Conservation (phyloP, 2,113 vertebrate species). For the Corythornis vintsioides region DNA sequence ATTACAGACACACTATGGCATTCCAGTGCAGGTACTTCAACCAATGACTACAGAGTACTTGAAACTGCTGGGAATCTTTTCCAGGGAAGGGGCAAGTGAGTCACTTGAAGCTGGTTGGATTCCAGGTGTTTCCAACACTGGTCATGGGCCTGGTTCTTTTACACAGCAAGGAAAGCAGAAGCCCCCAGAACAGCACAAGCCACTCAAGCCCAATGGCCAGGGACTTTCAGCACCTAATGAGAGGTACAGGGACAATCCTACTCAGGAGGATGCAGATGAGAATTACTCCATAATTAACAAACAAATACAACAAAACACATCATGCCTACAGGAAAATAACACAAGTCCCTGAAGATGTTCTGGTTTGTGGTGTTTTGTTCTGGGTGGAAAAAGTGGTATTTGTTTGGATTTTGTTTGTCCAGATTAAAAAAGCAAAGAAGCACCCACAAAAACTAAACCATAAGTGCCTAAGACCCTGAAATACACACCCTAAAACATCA, state of each 20-base stretch:
- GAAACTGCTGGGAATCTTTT: not conserved
- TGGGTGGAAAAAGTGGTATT: no score
- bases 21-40: not conserved
- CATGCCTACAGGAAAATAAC: not conserved
- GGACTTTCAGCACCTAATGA: not conserved
- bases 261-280: not conserved
- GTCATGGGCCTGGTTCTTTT: not conserved
- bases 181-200: not conserved
- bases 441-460: not conserved
- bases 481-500: not conserved
- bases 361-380: not conserved
- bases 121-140: not conserved
- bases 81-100: not conserved
- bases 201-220: not conserved
- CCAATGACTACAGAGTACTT: not conserved
- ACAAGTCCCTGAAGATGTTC: not conserved
- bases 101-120: not conserved
- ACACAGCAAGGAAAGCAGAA: not conserved
- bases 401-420: not conserved
- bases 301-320: not conserved
- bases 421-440: no score
- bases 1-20: not conserved
- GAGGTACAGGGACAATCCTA: not conserved
- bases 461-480: not conserved
- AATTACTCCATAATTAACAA: not conserved